Base-by-base conservation (phyloP, 2,888 invertebrate genomes). In the Melanotus villosus region DNA sequence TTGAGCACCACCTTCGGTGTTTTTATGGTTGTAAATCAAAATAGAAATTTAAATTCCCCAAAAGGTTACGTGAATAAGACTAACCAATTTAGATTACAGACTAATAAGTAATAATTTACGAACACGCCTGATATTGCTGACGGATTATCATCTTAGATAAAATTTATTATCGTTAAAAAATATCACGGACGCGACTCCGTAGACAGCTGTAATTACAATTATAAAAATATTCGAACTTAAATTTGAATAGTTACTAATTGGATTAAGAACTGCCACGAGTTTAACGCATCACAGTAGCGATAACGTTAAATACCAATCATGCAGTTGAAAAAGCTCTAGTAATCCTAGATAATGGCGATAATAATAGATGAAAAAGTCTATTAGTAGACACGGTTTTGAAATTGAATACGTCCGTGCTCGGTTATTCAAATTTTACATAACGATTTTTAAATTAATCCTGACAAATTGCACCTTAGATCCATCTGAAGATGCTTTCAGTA, bases 161-260 rank as follows among this genome's bases (percentile, higher is more conserved):
- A 65, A 59, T 65, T 65, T 65, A 65, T 58, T 58, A 50, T 19
- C 41, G 26, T 21, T n/a, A n/a, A 65, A 45, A 65, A 65, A 65
- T 65, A 65, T 63, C 36, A 45, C 18, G 34, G 47, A 36, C 36
- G 41, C 57, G 19, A 47, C 32, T 43, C 30, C 16, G 54, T 30
- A 41, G 36, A 54, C 59, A 32, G 59, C 32, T 34, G 41, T 64
- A 67, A 72, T 72, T 57, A 70, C 59, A 67, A 70, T 70, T 66
- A 70, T 66, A 66, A 64, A 56, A 58, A 67, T 57, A 58, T 59
- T 59, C 43, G 41, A 50, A 60, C 52, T 47, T 52, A 30, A 66
- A 63, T 68, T 56, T 68, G 62, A 68, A 63, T 68, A 30, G 45
- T 19, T 59, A 38, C 26, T 72, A 70, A 70, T 70, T 69, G 66